A percentile compares a stretch with the other conserved stretches of the same genome.
These are phyloP conservation scores for Aproaerema taeniolella DNA, from an alignment of 2,888 invertebrate genomes.

Conservation along the genomic window DNA sequence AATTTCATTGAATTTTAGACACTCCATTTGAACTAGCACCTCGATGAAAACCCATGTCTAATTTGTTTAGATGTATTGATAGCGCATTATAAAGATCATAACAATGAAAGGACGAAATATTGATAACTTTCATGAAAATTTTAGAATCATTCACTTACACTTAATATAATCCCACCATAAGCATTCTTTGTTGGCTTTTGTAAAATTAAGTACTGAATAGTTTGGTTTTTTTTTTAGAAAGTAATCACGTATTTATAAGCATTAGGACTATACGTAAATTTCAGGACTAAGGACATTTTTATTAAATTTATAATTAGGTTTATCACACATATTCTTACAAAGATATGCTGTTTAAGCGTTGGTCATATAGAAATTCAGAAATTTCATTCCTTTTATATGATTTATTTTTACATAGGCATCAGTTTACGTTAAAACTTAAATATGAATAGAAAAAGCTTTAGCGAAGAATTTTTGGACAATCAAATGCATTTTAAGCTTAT, in stretches of 20 bases:
- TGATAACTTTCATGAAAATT: conserved; percentile 43
- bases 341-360: conserved; percentile 75
- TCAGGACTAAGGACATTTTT: conserved; percentile 56
- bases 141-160: conserved; percentile 43
- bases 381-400: conserved; percentile 25
- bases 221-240: conserved; percentile 51
- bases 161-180: conserved; percentile 42
- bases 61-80: conserved; percentile 22
- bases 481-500: conserved; percentile 56
- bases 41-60: conserved; percentile 23
- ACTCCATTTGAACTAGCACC: conserved; percentile 34
- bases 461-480: conserved; percentile 26
- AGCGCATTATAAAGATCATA: conserved; percentile 23
- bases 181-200: conserved; percentile 53
- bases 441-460: conserved; percentile 21
- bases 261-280: conserved; percentile 63
- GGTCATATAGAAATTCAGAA: conserved; percentile 63
- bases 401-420: conserved; percentile 27
- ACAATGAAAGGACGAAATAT: conserved; percentile 46
- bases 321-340: conserved; percentile 74
- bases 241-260: conserved; percentile 39
- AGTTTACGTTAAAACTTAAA: conserved; percentile 28
- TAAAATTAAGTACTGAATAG: conserved; percentile 71
- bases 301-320: conserved; percentile 64
- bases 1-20: conserved; percentile 22